Conservation (phyloP, 2,113 vertebrate genomes). For the Percina caprodes region DNA sequence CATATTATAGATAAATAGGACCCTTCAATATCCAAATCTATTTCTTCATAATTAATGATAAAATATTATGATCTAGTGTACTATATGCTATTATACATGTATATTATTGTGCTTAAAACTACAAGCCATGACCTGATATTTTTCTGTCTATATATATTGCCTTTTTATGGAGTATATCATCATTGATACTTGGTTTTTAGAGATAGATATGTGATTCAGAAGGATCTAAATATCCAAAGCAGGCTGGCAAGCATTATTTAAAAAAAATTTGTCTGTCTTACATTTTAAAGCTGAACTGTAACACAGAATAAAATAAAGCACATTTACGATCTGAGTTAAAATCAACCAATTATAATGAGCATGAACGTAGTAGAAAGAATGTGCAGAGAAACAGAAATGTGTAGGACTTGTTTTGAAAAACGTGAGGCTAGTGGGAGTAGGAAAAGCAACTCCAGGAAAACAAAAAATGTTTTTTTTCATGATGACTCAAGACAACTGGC, state of each 20-base stretch:
- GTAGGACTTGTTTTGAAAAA: conserved; percentile 8
- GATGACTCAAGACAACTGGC: neutral
- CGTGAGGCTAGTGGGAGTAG: neutral
- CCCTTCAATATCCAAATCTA: neutral
- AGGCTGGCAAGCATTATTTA: neutral
- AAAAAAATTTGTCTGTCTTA: neutral
- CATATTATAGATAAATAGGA: neutral
- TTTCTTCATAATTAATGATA: neutral
- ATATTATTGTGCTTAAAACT: neutral
- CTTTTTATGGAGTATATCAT: neutral
- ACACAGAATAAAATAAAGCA: no score
- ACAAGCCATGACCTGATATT: neutral
- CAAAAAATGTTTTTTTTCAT: neutral
- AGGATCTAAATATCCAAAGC: neutral
- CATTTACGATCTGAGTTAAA: neutral
- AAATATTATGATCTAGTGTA: neutral
- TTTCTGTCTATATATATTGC: neutral
- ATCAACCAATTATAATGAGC: neutral
- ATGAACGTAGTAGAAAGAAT: no score
- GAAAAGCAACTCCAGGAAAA: neutral
- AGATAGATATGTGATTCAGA: neutral
- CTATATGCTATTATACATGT: neutral
- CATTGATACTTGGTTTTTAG: neutral
- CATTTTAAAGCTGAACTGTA: no score
- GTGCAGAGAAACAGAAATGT: neutral